These are phyloP conservation scores for Orchestes rusci DNA, from an alignment of 2,888 invertebrate genomes.

Conservation along the genomic window DNA sequence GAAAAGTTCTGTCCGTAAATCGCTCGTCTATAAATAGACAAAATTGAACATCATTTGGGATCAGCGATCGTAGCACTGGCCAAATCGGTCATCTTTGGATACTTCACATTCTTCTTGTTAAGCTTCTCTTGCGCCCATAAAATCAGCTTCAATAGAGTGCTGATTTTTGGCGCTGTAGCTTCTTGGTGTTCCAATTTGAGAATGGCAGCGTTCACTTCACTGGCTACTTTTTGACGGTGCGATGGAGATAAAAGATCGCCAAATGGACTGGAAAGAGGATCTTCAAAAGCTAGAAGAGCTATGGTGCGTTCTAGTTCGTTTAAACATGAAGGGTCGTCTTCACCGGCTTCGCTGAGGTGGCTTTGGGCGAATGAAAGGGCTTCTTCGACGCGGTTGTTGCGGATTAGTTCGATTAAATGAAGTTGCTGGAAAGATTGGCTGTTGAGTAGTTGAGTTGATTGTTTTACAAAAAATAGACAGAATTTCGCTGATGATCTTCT, in stretches of 20 bases:
- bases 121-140: conserved; percentile 95
- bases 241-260: conserved; percentile 88
- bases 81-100: conserved; percentile 91
- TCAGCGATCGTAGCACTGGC: conserved; percentile 75
- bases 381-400: conserved; percentile 77
- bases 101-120: conserved; percentile 90
- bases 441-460: too few species aligned
- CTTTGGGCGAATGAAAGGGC: conserved; percentile 86
- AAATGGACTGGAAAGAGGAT: conserved; percentile 91
- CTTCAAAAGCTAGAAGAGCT: conserved; percentile 92
- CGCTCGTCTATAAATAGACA: conserved; percentile 24
- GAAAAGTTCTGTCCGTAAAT: conserved; percentile 16
- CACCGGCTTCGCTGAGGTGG: conserved; percentile 82
- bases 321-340: conserved; percentile 64
- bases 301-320: conserved; percentile 87
- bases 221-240: conserved; percentile 94
- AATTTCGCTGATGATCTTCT: too few species aligned
- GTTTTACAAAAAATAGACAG: too few species aligned
- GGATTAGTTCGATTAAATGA: conserved; percentile 80
- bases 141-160: conserved; percentile 84
- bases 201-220: conserved; percentile 96
- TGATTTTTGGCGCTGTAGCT: conserved; percentile 84
- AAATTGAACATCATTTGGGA: conserved; percentile 29
- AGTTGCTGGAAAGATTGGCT: conserved; percentile 71
- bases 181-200: conserved; percentile 89